phyloP scores from a whole-genome alignment of 2,797 vertebrate species.

The Lycodopsis pacificus region DNA sequence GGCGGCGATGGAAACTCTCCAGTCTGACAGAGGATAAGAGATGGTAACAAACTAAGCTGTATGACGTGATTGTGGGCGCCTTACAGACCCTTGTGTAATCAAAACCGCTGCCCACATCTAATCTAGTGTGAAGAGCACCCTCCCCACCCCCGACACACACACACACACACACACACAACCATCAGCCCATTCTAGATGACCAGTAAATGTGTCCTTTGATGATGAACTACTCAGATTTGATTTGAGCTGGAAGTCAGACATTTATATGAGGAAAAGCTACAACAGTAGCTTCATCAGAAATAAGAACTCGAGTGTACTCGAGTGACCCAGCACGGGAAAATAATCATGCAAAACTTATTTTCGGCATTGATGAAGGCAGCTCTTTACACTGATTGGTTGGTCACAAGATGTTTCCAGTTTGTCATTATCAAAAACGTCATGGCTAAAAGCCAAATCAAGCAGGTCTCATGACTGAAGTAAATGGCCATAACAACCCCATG shows the following conservation, averaged over 20 bases:
- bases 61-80: conserved; percentile 71
- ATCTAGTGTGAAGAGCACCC: conserved; percentile 71
- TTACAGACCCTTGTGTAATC: conserved; percentile 81
- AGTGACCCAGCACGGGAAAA: conserved; percentile 35
- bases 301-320: conserved; percentile 35
- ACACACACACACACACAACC: background rate
- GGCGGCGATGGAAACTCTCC: conserved; percentile 56
- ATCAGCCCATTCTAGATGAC: conserved; percentile 43
- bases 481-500: conserved; percentile 16
- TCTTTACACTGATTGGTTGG: conserved; percentile 64
- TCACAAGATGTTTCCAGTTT: conserved; percentile 19
- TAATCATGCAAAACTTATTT: conserved; percentile 40
- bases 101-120: conserved; percentile 74
- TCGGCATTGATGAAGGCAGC: conserved; percentile 35
- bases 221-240: conserved; percentile 69
- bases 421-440: conserved; percentile 37
- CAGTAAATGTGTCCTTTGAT: conserved; percentile 51
- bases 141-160: conserved; percentile 11
- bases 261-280: conserved; percentile 54
- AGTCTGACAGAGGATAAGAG: conserved; percentile 47
- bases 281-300: conserved; percentile 48
- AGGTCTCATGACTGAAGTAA: conserved; percentile 37
- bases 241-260: conserved; percentile 63
- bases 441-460: conserved; percentile 35
- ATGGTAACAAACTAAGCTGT: conserved; percentile 63